phyloP scores from a whole-genome alignment of 2,113 vertebrate genomes.

The Hippocampus comes region DNA sequence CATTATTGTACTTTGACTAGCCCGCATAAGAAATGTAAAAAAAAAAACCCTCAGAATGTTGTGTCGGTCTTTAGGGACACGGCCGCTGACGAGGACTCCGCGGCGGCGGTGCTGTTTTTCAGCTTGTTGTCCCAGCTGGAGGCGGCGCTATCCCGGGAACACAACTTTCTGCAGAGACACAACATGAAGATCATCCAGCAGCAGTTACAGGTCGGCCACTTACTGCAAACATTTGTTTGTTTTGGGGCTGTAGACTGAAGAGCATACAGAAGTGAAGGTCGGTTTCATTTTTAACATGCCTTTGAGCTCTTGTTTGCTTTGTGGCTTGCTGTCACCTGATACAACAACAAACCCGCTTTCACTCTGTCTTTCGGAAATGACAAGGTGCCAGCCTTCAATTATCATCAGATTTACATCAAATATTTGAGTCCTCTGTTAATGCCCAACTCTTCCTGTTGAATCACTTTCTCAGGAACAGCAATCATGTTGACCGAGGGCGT shows the following conservation, averaged over 20 bases:
- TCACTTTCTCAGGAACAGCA: no score
- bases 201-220: constrained; percentile 82
- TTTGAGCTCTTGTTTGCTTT: background rate
- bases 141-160: constrained; percentile 84
- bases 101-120: constrained; percentile 84
- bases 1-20: no score
- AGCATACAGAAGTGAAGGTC: background rate
- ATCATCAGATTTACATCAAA: no score
- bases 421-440: no score
- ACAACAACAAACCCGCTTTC: no score
- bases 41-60: background rate
- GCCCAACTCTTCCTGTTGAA: no score
- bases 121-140: constrained; percentile 89
- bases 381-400: no score
- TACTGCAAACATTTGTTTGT: background rate
- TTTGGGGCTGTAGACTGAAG: background rate
- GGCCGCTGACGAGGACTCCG: constrained; percentile 82
- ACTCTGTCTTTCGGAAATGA: no score
- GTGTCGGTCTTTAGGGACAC: constrained; percentile 58
- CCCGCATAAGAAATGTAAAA: no score
- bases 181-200: constrained; percentile 94
- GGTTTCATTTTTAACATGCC: background rate
- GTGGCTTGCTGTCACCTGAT: background rate
- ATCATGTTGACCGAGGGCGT: no score
- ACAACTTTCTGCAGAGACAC: constrained; percentile 91